Evolutionary conservation across 1,140 invertebrate genomes (phyloP).

Genomic region (Agrilus planipennis): DNA sequence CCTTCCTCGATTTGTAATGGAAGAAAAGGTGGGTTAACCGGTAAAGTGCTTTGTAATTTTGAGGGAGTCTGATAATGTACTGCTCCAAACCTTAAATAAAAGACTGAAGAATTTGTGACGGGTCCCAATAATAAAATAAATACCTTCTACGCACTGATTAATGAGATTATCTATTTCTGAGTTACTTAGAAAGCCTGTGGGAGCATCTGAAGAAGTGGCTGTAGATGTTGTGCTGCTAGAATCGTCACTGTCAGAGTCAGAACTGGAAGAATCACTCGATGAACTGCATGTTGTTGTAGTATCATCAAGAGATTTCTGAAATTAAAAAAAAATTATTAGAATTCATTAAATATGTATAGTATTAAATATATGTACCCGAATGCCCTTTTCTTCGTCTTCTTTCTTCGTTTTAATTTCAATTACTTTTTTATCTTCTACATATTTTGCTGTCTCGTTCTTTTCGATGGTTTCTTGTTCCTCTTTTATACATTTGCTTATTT

Average conservation of each 20-base stretch:
- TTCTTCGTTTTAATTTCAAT: neutral
- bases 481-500: conserved; percentile 9
- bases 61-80: conserved; percentile 72
- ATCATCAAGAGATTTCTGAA: conserved; percentile 9
- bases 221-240: conserved; percentile 20
- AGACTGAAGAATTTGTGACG: neutral
- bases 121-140: conserved; percentile 20
- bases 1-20: conserved; percentile 53
- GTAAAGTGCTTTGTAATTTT: conserved; percentile 89
- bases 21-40: conserved; percentile 75
- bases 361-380: too few species aligned
- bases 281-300: conserved; percentile 8
- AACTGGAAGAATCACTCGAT: conserved; percentile 19
- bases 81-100: conserved; percentile 62
- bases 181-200: conserved; percentile 23
- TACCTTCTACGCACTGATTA: conserved; percentile 26
- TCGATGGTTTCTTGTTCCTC: neutral
- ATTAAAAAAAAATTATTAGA: neutral
- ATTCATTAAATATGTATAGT: too few species aligned
- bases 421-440: neutral
- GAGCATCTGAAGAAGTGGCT: conserved; percentile 20
- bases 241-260: conserved; percentile 28
- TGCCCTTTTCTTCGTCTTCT: too few species aligned
- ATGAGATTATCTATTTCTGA: conserved; percentile 25
- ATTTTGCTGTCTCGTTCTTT: neutral